Conservation (phyloP, 2,113 vertebrate species). For the Otus sunia region DNA sequence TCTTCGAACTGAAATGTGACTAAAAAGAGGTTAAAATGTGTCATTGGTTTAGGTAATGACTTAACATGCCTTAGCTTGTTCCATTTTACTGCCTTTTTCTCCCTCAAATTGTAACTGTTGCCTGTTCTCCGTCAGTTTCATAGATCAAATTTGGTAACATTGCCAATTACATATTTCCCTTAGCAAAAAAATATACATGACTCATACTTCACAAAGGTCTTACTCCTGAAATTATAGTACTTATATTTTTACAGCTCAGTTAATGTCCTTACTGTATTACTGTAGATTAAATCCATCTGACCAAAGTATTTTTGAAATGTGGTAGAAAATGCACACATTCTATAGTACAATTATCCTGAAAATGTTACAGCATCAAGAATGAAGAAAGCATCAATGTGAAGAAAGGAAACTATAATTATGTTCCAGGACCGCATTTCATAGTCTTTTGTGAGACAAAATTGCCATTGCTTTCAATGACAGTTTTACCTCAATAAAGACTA, state of each 20-base stretch:
- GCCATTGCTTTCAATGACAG: neutral
- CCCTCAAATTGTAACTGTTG: neutral
- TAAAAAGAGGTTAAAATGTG: neutral
- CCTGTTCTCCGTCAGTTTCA: neutral
- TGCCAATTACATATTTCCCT: neutral
- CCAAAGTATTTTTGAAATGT: neutral
- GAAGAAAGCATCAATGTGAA: neutral
- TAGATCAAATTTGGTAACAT: neutral
- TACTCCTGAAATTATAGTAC: conserved; percentile 24
- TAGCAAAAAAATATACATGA: neutral
- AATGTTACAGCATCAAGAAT: neutral
- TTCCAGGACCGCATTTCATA: neutral
- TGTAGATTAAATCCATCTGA: neutral
- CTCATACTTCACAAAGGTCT: conserved; percentile 24
- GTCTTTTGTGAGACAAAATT: neutral
- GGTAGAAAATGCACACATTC: neutral
- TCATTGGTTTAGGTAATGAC: neutral
- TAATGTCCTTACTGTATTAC: neutral
- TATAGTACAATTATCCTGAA: neutral
- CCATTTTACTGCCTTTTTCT: neutral
- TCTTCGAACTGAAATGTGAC: neutral
- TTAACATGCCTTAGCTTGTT: neutral
- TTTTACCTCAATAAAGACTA: neutral
- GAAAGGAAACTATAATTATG: neutral
- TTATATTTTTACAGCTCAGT: neutral